Percentiles rank a stretch among this genome's conserved stretches.
Conservation (phyloP, 1,140 invertebrate species). For the Pogonomyrmex barbatus region DNA sequence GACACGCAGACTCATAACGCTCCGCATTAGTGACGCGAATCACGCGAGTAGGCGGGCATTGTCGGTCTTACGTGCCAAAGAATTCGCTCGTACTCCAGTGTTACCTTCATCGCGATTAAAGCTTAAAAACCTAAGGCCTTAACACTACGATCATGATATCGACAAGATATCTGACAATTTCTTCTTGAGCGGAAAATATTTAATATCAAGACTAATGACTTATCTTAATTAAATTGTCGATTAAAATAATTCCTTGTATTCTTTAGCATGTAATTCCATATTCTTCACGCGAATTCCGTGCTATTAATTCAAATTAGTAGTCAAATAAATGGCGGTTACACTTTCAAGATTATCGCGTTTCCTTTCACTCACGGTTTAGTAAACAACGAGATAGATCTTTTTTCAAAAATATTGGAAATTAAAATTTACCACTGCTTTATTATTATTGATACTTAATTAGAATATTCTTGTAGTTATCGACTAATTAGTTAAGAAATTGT, state of each 20-base stretch:
- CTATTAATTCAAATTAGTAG: slow-evolving; percentile 11
- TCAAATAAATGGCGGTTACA: too few relatives aligned
- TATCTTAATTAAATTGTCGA: slow-evolving; percentile 3
- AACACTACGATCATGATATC: slow-evolving; percentile 38
- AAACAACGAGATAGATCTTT: slow-evolving; percentile 23
- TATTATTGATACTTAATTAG: neutral
- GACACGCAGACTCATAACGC: slow-evolving; percentile 69
- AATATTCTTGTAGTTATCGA: neutral
- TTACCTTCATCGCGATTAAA: slow-evolving; percentile 43
- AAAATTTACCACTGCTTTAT: slow-evolving; percentile 20
- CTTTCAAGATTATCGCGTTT: neutral
- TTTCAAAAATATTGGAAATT: neutral
- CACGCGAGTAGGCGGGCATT: slow-evolving; percentile 71
- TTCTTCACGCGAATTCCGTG: neutral
- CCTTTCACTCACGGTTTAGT: neutral
- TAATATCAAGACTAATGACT: slow-evolving; percentile 24
- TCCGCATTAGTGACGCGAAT: slow-evolving; percentile 66
- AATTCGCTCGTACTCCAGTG: slow-evolving; percentile 53
- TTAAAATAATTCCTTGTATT: slow-evolving; percentile 12
- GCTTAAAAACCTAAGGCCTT: slow-evolving; percentile 39
- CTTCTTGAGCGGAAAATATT: slow-evolving; percentile 25
- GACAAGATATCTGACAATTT: slow-evolving; percentile 31
- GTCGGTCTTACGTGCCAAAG: slow-evolving; percentile 72
- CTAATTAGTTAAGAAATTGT: neutral
- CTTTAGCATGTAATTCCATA: slow-evolving; percentile 1